A percentile compares a stretch with the other conserved stretches of the same genome.
These are phyloP conservation scores for Pseudomugil tenellus DNA, from an alignment of 2,797 vertebrate species.

Conservation along the genomic window DNA sequence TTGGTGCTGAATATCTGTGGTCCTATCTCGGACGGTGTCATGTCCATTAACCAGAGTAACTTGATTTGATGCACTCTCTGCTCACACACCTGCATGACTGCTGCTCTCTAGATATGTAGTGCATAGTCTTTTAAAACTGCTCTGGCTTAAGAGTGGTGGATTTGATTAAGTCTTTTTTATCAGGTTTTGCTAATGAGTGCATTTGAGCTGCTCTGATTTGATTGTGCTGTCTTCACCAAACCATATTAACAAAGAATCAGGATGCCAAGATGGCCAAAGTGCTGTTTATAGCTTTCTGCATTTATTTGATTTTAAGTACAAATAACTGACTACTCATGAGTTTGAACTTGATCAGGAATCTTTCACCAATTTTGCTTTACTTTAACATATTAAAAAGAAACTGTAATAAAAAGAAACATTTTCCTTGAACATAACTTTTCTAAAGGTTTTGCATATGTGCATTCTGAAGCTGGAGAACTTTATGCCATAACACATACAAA, in stretches of 20 bases:
- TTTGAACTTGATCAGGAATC: not conserved
- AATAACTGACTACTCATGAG: not conserved
- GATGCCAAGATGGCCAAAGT: slow-evolving; percentile 57
- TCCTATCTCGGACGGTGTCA: slow-evolving; percentile 48
- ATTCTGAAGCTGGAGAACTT: not conserved
- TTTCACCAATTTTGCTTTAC: not conserved
- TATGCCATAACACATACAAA: not conserved
- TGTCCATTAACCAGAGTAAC: slow-evolving; percentile 77
- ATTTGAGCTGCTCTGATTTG: slow-evolving; percentile 69
- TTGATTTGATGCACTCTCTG: slow-evolving; percentile 76
- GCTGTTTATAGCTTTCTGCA: slow-evolving; percentile 46
- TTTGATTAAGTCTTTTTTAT: slow-evolving; percentile 82
- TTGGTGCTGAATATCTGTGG: slow-evolving; percentile 42
- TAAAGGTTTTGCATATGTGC: too few relatives aligned
- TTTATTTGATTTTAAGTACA: slow-evolving; percentile 30
- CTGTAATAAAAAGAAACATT: not conserved
- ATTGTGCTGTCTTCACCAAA: slow-evolving; percentile 70
- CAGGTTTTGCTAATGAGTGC: slow-evolving; percentile 80
- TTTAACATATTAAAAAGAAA: not conserved
- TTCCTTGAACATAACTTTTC: too few relatives aligned
- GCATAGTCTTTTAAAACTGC: slow-evolving; percentile 66
- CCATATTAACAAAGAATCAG: slow-evolving; percentile 66
- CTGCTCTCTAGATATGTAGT: slow-evolving; percentile 69
- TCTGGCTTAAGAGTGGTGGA: slow-evolving; percentile 78
- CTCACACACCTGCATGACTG: slow-evolving; percentile 51